Conservation (phyloP, 30 jellyfish, hydroid and myxozoan genomes). For the Turritopsis dohrnii region DNA sequence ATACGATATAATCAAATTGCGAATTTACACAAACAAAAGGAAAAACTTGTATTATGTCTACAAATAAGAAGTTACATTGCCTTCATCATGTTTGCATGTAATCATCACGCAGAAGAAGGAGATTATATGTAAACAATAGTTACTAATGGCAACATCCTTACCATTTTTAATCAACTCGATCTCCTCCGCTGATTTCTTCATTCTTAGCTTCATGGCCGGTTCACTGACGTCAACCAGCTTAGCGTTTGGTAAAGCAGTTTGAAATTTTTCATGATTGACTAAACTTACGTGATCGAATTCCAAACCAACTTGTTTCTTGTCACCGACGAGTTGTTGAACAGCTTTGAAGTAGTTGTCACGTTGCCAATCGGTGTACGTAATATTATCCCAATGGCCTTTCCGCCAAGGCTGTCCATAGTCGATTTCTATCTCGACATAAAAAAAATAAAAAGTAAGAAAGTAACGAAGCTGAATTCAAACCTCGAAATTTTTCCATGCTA, state of each 20-base stretch:
- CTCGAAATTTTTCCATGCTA: too few relatives aligned
- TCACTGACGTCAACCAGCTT: constrained; percentile 51
- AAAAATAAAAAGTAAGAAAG: too few relatives aligned
- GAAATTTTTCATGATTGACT: constrained; percentile 43
- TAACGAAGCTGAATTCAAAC: too few relatives aligned
- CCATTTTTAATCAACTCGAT: constrained; percentile 60
- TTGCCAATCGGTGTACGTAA: constrained; percentile 86
- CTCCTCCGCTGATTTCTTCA: constrained; percentile 75
- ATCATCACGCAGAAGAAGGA: too few relatives aligned
- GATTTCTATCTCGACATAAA: constrained; percentile 45
- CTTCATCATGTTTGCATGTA: too few relatives aligned
- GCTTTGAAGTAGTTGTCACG: constrained; percentile 66
- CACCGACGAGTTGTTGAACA: constrained; percentile 59
- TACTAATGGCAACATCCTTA: neutral
- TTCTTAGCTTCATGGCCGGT: constrained; percentile 63
- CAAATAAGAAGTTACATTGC: too few relatives aligned
- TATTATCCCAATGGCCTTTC: constrained; percentile 55
- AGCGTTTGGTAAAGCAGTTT: constrained; percentile 60
- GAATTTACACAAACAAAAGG: too few relatives aligned
- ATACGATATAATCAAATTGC: too few relatives aligned
- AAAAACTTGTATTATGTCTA: too few relatives aligned
- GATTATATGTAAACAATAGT: neutral
- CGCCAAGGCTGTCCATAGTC: constrained; percentile 96
- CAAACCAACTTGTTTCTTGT: constrained; percentile 46
- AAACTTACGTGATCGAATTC: constrained; percentile 63